These are phyloP conservation scores for Hyphantria cunea DNA, from an alignment of 1,140 invertebrate genomes.

Conservation along the genomic window DNA sequence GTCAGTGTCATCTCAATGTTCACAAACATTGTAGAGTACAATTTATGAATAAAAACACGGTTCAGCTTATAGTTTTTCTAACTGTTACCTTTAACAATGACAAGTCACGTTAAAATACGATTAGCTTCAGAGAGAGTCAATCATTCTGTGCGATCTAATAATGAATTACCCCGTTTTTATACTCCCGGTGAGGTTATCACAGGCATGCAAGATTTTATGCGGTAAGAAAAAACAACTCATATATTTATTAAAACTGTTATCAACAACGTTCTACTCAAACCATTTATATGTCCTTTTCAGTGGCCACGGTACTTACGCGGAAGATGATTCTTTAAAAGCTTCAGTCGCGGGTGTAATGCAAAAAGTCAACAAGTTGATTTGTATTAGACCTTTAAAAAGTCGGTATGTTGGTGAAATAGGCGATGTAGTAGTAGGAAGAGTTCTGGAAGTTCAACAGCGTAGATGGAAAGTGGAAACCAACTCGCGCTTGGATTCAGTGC, in stretches of 20 bases:
- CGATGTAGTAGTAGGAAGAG: constrained; percentile 97
- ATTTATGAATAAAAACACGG: too few species aligned
- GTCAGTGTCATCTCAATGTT: too few species aligned
- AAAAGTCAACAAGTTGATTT: constrained; percentile 97
- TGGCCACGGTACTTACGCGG: constrained; percentile 97
- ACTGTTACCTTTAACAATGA: constrained; percentile 61
- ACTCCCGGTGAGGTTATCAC: constrained; percentile 94
- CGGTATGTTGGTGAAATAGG: constrained; percentile 97
- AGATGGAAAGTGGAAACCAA: constrained; percentile 98
- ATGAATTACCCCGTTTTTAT: constrained; percentile 86
- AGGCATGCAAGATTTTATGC: constrained; percentile 91
- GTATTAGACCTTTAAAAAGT: constrained; percentile 94
- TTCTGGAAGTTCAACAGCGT: constrained; percentile 95
- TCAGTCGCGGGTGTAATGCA: constrained; percentile 97
- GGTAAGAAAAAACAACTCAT: constrained; percentile 81
- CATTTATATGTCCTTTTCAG: constrained; percentile 79
- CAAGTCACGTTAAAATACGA: constrained; percentile 78
- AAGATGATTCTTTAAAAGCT: constrained; percentile 91
- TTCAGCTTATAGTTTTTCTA: constrained; percentile 1
- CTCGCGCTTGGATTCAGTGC: constrained; percentile 93
- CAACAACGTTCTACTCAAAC: too few species aligned
- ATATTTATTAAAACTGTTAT: too few species aligned
- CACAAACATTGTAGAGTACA: too few species aligned
- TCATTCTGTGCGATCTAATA: constrained; percentile 81
- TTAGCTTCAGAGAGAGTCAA: constrained; percentile 83